A percentile compares a stretch with the other conserved stretches of the same genome.
phyloP scores from a whole-genome alignment of 2,113 vertebrate species.

The Spheniscus mendiculus region DNA sequence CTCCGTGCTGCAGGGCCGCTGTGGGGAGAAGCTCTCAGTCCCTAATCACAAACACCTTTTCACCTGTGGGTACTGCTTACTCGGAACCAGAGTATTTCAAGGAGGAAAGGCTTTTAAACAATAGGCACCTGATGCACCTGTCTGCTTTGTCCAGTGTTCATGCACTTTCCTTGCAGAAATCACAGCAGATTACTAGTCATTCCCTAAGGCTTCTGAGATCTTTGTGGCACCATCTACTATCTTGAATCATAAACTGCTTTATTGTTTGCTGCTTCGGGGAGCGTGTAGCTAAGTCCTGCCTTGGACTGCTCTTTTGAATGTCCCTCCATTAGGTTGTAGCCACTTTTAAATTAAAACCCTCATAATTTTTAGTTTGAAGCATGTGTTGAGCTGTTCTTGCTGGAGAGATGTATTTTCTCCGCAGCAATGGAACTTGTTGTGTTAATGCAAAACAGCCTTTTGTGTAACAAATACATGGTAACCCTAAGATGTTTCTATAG shows the following conservation, averaged over 20 bases:
- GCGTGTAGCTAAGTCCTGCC: not conserved
- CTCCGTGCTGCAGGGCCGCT: rapidly evolving
- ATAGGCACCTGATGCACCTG: rapidly evolving
- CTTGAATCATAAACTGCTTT: not conserved
- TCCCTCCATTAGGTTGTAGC: not conserved
- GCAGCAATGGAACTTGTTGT: not conserved
- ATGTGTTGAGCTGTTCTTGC: not conserved
- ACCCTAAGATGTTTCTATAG: not conserved
- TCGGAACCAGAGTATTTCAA: not conserved
- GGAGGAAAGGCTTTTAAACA: not conserved
- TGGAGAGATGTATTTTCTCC: not conserved
- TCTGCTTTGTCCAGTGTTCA: rapidly evolving
- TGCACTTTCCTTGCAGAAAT: not conserved
- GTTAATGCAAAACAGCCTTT: not conserved
- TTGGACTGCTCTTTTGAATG: not conserved
- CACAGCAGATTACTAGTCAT: not conserved
- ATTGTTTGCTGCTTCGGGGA: not conserved
- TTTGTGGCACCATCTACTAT: not conserved
- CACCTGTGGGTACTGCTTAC: not conserved
- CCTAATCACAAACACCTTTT: not conserved
- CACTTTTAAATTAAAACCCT: not conserved
- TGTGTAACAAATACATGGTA: not conserved
- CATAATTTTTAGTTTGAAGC: not conserved
- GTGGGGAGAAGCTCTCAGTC: not conserved
- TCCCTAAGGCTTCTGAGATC: not conserved